phyloP scores from a whole-genome alignment of 2,888 invertebrate species.

The Prosopocoilus inquinatus region DNA sequence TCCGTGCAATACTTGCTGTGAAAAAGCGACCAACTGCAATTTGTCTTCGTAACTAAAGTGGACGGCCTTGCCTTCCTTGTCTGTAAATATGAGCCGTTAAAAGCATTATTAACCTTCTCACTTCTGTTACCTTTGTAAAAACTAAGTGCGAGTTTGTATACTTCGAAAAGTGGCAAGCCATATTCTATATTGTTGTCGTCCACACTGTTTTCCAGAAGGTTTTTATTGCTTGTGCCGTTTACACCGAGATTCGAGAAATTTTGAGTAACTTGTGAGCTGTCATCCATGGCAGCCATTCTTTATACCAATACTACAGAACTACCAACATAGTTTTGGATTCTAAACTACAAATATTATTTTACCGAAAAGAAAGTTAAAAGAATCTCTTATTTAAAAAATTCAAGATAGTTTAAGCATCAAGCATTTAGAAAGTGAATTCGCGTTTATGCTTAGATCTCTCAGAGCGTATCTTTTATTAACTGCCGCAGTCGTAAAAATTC shows the following conservation, averaged over 20 bases:
- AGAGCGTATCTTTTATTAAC: no score
- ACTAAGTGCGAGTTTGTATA: slow-evolving; percentile 83
- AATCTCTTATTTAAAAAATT: no score
- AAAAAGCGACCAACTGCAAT: slow-evolving; percentile 85
- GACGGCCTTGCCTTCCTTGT: slow-evolving; percentile 96
- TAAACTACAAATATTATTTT: no score
- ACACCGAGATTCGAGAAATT: slow-evolving; percentile 39
- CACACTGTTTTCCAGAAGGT: slow-evolving; percentile 19
- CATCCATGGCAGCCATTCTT: slow-evolving; percentile 40
- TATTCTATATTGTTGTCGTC: slow-evolving; percentile 53
- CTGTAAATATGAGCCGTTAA: slow-evolving; percentile 54
- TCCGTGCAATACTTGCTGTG: slow-evolving; percentile 88
- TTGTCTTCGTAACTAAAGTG: slow-evolving; percentile 93
- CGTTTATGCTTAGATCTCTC: no score
- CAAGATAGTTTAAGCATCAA: no score
- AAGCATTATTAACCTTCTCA: neutral
- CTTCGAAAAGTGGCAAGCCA: slow-evolving; percentile 71
- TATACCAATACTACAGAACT: slow-evolving; percentile 6
- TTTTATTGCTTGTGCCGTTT: slow-evolving; percentile 24
- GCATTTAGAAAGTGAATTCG: no score
- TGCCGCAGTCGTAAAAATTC: no score
- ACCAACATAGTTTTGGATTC: neutral
- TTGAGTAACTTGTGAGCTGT: slow-evolving; percentile 41
- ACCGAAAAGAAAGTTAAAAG: no score
- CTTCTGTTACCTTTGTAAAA: slow-evolving; percentile 84